Base-by-base conservation (phyloP, 2,113 vertebrate species). In the Megaleporinus macrocephalus region DNA sequence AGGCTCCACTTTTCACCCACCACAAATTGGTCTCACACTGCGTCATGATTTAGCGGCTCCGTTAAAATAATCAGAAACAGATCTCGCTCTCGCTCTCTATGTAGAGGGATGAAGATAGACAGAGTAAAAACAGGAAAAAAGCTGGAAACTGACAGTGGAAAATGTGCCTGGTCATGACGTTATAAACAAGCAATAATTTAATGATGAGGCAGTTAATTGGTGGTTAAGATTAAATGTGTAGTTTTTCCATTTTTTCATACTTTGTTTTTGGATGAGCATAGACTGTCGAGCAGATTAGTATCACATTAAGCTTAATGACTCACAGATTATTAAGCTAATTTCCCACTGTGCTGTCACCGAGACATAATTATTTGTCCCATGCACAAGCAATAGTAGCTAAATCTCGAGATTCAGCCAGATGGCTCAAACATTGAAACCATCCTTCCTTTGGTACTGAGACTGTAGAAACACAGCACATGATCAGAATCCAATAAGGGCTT, bases 1-100 rank as follows among this genome's bases (percentile, higher is more conserved):
- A 88, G 88, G 81, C 84, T 83, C 88, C 86, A 83, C 83, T 89
- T 81, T 85, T 65, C 72, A 73, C 59, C 72, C 84, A 90, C 92
- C 93, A 90, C 92, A 94, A 94, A 94, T 92, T 93, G 92, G 91
- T 85, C 89, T 92, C 92, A 89, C 88, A 92, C 88, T 86, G 90
- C 84, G 87, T 93, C 89, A 91, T 92, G 91, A 93, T 93, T 93
- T 93, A 94, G 90, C 89, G 89, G 90, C 92, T 93, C 90, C 89
- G 90, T 92, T 93, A 91, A 85, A 91, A 89, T 95, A 94, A 94
- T 93, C 91, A 91, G 85, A 90, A 90, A 87, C 93, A 94, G 91
- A 93, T 89, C 87, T 84, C 87, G 12, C 57, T 36, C 10, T 89
- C 88, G 83, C 87, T 61, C 51, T 70, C 30, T 76, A 44, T 69